Percentiles rank a stretch among this genome's conserved stretches.
phyloP scores from a whole-genome alignment of 2,888 invertebrate species.

The Cryptus armator region DNA sequence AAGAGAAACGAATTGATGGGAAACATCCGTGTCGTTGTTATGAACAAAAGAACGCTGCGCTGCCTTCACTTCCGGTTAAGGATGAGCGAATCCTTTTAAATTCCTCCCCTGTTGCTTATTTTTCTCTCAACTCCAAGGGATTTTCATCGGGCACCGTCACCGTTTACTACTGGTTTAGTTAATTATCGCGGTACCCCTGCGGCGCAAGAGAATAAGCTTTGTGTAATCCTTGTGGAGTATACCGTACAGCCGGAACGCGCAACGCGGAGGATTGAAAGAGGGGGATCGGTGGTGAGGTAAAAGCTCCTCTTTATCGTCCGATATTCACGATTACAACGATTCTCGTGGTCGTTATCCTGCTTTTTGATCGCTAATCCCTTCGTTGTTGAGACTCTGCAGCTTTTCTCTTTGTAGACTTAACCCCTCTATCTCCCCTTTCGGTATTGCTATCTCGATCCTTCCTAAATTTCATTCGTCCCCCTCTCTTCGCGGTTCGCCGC shows the following conservation, averaged over 20 bases:
- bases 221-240: slow-evolving; percentile 44
- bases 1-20: neutral
- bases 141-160: neutral
- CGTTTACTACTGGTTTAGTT: slow-evolving; percentile 5
- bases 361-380: slow-evolving; percentile 29
- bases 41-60: neutral
- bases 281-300: neutral
- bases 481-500: slow-evolving; percentile 5
- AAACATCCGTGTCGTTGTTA: neutral
- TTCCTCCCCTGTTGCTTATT: neutral
- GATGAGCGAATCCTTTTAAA: neutral
- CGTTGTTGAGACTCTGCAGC: neutral
- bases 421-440: neutral
- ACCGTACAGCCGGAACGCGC: neutral
- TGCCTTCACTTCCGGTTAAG: neutral
- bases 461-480: neutral
- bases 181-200: slow-evolving; percentile 11
- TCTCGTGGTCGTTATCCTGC: slow-evolving; percentile 21
- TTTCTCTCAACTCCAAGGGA: neutral
- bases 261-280: slow-evolving; percentile 2
- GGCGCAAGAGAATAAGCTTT: slow-evolving; percentile 43
- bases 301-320: slow-evolving; percentile 23
- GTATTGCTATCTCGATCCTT: neutral
- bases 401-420: neutral
- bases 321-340: slow-evolving; percentile 35